Conservation (phyloP, 2,113 vertebrate species). For the Cettia cetti region DNA sequence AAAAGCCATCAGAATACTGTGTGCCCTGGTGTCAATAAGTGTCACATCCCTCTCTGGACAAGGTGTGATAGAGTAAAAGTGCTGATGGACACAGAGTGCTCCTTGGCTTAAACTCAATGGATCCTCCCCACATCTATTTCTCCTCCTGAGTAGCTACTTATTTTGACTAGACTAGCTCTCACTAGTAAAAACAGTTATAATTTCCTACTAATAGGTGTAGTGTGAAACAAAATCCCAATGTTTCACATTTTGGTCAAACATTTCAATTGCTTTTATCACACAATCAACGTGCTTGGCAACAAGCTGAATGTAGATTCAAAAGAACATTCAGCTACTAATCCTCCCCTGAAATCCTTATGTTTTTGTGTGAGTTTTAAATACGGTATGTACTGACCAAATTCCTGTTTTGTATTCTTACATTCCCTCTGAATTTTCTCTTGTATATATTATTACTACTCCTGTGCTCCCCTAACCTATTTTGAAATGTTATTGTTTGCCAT, state of each 20-base stretch:
- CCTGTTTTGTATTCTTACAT: neutral
- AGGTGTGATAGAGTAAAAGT: neutral
- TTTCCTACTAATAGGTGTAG: neutral
- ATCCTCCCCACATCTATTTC: neutral
- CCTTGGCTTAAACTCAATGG: neutral
- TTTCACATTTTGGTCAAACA: neutral
- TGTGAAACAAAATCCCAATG: neutral
- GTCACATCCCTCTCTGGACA: neutral
- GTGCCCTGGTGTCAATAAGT: neutral
- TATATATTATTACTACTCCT: neutral
- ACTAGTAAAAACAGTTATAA: neutral
- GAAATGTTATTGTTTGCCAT: neutral
- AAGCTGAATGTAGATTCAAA: neutral
- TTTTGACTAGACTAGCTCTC: neutral
- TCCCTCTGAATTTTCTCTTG: neutral
- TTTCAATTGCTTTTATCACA: neutral
- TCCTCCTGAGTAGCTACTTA: neutral
- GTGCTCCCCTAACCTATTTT: neutral
- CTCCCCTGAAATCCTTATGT: neutral
- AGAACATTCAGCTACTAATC: neutral
- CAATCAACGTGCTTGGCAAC: neutral
- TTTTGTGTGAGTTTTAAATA: neutral
- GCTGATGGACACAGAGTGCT: accelerated
- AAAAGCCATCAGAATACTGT: neutral
- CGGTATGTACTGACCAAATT: neutral